phyloP scores from a whole-genome alignment of 2,113 vertebrate genomes.

The Cololabis saira region DNA sequence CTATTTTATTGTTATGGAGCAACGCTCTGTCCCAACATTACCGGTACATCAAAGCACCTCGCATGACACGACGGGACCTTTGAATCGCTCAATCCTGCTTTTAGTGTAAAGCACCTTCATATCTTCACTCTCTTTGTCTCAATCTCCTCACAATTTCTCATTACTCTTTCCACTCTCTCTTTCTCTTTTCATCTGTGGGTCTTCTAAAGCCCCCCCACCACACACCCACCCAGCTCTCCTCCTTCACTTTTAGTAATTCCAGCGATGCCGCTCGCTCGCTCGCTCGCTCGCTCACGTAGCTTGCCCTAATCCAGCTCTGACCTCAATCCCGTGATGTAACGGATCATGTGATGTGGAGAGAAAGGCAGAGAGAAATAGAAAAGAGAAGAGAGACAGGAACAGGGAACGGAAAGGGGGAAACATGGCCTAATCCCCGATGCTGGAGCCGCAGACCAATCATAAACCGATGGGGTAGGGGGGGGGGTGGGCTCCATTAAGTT shows the following conservation, averaged over 20 bases:
- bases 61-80: too few species aligned
- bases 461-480: conserved; percentile 41
- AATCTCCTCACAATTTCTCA: conserved; percentile 20
- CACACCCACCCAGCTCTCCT: conserved; percentile 18
- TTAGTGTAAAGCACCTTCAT: neutral
- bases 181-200: conserved; percentile 30
- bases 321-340: conserved; percentile 80
- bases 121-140: conserved; percentile 51
- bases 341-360: conserved; percentile 70
- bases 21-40: conserved; percentile 19
- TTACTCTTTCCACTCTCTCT: conserved; percentile 26
- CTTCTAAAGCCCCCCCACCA: conserved; percentile 20
- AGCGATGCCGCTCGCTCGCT: conserved; percentile 52
- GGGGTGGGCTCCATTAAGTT: conserved; percentile 61
- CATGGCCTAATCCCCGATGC: conserved; percentile 68
- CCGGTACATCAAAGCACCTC: conserved; percentile 27
- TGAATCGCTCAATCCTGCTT: too few species aligned
- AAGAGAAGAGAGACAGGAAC: conserved; percentile 34
- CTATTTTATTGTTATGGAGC: neutral
- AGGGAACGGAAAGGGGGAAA: conserved; percentile 61
- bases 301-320: conserved; percentile 80
- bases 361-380: conserved; percentile 42
- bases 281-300: conserved; percentile 50
- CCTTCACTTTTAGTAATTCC: conserved; percentile 77
- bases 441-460: conserved; percentile 67